Base-by-base conservation (phyloP, 2,888 invertebrate genomes). In the Nymphalis c-album region DNA sequence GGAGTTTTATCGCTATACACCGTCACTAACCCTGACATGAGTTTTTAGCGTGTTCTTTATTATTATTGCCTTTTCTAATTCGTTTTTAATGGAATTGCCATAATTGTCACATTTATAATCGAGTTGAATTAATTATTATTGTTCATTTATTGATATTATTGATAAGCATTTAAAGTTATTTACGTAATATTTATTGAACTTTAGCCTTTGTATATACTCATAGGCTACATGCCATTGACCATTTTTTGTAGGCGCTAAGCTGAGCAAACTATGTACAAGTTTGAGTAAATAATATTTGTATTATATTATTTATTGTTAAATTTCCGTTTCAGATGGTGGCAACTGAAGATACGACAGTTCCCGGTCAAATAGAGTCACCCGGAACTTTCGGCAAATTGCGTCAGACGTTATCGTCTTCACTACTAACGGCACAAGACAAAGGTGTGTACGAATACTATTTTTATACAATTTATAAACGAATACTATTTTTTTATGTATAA, bases 361-460 rank as follows among this genome's bases (percentile, higher is more conserved):
- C 92, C 47, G 93, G 95, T 18, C 95, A 95, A 71, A 90, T 94
- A 77, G 93, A 94, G 68, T 92, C 95, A 67, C 94, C 95, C 58
- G 96, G 96, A 70, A 95, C 97, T 67, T 96, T 97, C 84, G 96
- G 96, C 79, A 97, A 96, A 90, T 93, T 97, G 78, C 94, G 96
- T 75, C 97, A 97, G 87, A 96, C 96, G 57, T 93, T 96, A 72
- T 96, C 96, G 69, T 96, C 96, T 46, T 96, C 96, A 68, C 91
- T 97, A 61, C 94, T 97, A 85, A 96, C 94, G 66, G 96, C 96
- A 72, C 97, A 97, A 85, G 96, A 97, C 86, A 96, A 96, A 94
- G 96, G 97, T 96, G 85, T 8, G 16, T 8, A 40, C 5, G 6
- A 16, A 76, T 62, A 10, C 50, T 68, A 57, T 18, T 47, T 26